Conservation (phyloP, 2,113 vertebrate species). For the Fregetta grallaria region DNA sequence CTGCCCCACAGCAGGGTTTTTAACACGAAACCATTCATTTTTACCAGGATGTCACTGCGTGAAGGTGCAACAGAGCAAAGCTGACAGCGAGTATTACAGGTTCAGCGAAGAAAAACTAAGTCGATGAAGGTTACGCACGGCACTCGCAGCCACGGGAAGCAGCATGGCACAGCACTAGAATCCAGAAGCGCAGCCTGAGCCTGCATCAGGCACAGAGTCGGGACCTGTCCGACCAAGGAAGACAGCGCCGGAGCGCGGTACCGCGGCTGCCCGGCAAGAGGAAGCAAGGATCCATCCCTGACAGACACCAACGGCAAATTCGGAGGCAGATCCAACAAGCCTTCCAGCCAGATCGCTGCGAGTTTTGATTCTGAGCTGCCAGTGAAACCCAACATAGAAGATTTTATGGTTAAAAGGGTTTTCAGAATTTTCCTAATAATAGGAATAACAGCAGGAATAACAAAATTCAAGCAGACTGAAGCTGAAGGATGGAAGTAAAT, state of each 20-base stretch:
- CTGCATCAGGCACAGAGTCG: background rate
- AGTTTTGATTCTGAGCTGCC: background rate
- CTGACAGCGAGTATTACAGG: background rate
- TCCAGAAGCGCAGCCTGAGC: background rate
- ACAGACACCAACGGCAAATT: background rate
- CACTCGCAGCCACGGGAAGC: background rate
- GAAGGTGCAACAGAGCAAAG: background rate
- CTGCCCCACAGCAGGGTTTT: background rate
- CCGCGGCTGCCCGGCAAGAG: rapidly evolving
- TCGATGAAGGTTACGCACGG: rapidly evolving
- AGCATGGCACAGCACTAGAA: background rate
- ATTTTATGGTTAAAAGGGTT: background rate
- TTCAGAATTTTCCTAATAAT: background rate
- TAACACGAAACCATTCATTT: background rate
- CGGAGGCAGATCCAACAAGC: background rate
- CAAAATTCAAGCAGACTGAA: background rate
- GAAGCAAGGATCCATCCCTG: background rate
- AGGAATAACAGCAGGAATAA: background rate
- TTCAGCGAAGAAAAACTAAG: background rate
- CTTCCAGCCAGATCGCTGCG: background rate
- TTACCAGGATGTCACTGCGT: background rate
- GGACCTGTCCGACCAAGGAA: background rate
- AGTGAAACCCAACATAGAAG: background rate
- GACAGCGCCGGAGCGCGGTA: rapidly evolving
- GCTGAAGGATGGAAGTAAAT: background rate